Evolutionary conservation across 2,797 vertebrate species (phyloP), one percentile per base, ranked within the genome.

Genomic region (Urophycis tenuis): DNA sequence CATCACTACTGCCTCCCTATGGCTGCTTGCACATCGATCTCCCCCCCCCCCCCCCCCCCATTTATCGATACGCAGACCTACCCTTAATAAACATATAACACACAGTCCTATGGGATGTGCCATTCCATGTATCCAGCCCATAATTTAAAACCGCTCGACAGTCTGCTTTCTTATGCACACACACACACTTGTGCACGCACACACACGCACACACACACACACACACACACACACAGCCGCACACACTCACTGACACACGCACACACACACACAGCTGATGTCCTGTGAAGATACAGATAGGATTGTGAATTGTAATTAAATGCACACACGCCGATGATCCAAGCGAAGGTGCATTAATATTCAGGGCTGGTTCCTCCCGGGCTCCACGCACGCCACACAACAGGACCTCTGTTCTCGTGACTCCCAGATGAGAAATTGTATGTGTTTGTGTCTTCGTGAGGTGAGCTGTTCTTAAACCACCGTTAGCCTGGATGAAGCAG

Each of bases 401-500:
- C 91, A 93, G 90, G 88, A 92, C 90, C 93, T 93, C 92, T 94
- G 93, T 94, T 93, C 91, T 86, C 86, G 91, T 88, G 89, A 89
- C 88, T 92, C 88, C 85, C 79, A 78, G 85, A 90, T 91, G 87
- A 91, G 88, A 86, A 88, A 89, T 89, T 87, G 87, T 87, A 76
- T 89, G 41, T 86, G 84, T 87, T 82, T 14, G 83, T 85, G 87
- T 87, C 80, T 72, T 79, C 25, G 74, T 36, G 73, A 45, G 73
- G 81, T 80, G 73, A 41, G 12, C 53, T 74, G 34, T 76, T 71
- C 45, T 33, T 33, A 17, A 67, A 29, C 2, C 25, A 29, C 25
- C 1, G 60, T 64, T 64, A 29, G 60, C 60, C 60, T 29, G 10
- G n/a, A n/a, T n/a, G n/a, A n/a, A n/a, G n/a, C n/a, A n/a, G n/a